phyloP scores from a whole-genome alignment of 2,888 invertebrate genomes.

The Teinopalpus imperialis region DNA sequence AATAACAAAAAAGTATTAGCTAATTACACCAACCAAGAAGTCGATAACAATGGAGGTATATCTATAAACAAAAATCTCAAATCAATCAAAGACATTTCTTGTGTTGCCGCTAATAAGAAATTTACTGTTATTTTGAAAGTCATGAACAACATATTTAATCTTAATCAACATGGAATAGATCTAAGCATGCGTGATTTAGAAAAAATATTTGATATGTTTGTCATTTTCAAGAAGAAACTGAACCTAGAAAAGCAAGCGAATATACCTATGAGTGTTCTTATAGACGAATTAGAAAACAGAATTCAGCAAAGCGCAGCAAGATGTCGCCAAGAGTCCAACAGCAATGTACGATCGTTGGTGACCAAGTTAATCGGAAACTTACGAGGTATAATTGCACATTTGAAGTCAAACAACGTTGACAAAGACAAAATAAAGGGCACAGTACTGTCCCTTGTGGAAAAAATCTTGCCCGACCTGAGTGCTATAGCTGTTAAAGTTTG shows the following conservation, averaged over 20 bases:
- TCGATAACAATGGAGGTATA: neutral
- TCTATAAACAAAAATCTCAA: neutral
- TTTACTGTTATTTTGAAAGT: neutral
- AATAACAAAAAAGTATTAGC: neutral
- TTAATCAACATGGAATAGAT: conserved; percentile 1
- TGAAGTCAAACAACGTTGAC: neutral
- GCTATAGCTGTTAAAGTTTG: conserved; percentile 10
- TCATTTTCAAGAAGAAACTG: conserved; percentile 7
- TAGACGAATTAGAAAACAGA: conserved; percentile 7
- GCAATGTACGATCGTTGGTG: too few species aligned
- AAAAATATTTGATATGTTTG: conserved; percentile 5
- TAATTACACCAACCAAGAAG: neutral
- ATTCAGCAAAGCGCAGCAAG: too few species aligned
- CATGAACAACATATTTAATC: neutral
- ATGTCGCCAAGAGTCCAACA: too few species aligned
- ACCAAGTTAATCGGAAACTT: neutral
- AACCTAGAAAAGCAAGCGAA: neutral
- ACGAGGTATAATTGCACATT: conserved; percentile 4
- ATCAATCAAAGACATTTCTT: neutral
- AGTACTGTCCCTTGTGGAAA: conserved; percentile 3
- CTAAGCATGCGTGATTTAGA: conserved; percentile 1
- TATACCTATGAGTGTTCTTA: neutral
- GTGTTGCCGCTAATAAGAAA: neutral
- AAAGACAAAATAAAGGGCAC: conserved; percentile 3
- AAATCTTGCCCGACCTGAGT: conserved; percentile 7